Evolutionary conservation across 2,888 invertebrate genomes (phyloP).

Genomic region (Euproctis similis): DNA sequence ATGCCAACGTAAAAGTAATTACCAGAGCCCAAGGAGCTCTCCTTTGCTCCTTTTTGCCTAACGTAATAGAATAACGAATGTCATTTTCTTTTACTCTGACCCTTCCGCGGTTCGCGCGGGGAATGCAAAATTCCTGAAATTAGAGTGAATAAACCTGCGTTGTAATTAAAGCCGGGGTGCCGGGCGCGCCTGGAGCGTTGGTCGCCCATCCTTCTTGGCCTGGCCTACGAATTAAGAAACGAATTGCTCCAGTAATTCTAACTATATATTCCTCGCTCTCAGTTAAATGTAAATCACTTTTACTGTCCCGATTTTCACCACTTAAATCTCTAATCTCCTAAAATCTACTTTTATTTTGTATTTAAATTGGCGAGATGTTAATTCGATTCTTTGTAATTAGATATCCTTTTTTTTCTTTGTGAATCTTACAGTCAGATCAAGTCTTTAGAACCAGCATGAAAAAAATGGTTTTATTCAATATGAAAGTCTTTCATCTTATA

Average conservation of each 20-base stretch:
- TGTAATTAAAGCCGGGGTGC: conserved; percentile 70
- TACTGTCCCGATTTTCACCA: conserved; percentile 63
- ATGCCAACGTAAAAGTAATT: conserved; percentile 58
- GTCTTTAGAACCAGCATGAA: conserved; percentile 19
- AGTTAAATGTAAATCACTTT: conserved; percentile 72
- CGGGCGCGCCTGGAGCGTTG: conserved; percentile 42
- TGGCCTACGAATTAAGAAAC: conserved; percentile 73
- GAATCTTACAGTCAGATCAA: conserved; percentile 17
- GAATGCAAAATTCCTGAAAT: conserved; percentile 73
- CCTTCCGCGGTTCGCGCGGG: conserved; percentile 71
- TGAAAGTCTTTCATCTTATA: no score
- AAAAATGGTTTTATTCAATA: no score
- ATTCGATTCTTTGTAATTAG: conserved; percentile 23
- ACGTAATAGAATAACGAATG: conserved; percentile 74
- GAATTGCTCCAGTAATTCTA: conserved; percentile 72
- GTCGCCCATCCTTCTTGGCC: conserved; percentile 71
- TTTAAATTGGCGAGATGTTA: conserved; percentile 35
- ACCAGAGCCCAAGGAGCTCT: conserved; percentile 44
- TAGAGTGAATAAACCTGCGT: conserved; percentile 72
- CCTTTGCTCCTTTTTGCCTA: conserved; percentile 60
- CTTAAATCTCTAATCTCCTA: conserved; percentile 50
- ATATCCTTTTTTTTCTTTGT: conserved; percentile 26
- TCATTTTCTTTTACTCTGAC: conserved; percentile 73
- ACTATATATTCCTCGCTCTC: conserved; percentile 70
- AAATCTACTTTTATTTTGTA: conserved; percentile 40